Conservation (phyloP, 2,797 vertebrate species). For the Molothrus ater region DNA sequence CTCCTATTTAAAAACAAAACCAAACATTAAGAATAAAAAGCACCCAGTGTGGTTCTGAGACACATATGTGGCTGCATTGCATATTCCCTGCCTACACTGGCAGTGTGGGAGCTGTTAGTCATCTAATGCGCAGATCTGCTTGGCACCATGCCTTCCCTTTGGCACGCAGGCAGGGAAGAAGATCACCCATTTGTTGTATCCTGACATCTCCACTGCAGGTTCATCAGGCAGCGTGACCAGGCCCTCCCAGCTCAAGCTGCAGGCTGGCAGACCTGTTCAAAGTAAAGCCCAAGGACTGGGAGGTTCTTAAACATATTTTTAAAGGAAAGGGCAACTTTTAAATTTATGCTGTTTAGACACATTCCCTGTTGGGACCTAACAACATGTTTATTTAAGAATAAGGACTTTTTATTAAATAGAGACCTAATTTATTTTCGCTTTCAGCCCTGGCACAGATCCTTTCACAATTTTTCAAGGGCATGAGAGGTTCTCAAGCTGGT, state of each 20-base stretch:
- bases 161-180: slow-evolving; percentile 36
- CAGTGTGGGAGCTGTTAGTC: slow-evolving; percentile 76
- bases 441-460: neutral
- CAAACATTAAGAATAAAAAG: slow-evolving; percentile 66
- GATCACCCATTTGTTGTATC: slow-evolving; percentile 38
- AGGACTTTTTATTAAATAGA: neutral
- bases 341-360: neutral
- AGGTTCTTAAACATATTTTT: neutral
- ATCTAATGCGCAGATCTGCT: slow-evolving; percentile 73
- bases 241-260: neutral
- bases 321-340: neutral
- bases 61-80: slow-evolving; percentile 62
- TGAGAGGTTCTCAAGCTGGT: neutral
- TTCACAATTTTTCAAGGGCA: neutral
- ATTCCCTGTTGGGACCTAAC: neutral
- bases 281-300: neutral
- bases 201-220: neutral
- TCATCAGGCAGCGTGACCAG: neutral
- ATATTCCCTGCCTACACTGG: slow-evolving; percentile 73
- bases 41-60: slow-evolving; percentile 50
- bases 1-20: slow-evolving; percentile 56
- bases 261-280: neutral
- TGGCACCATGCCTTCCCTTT: slow-evolving; percentile 62
- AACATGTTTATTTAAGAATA: neutral
- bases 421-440: neutral